phyloP scores from a whole-genome alignment of 2,888 invertebrate genomes.

The Lordiphosa fenestrarum region DNA sequence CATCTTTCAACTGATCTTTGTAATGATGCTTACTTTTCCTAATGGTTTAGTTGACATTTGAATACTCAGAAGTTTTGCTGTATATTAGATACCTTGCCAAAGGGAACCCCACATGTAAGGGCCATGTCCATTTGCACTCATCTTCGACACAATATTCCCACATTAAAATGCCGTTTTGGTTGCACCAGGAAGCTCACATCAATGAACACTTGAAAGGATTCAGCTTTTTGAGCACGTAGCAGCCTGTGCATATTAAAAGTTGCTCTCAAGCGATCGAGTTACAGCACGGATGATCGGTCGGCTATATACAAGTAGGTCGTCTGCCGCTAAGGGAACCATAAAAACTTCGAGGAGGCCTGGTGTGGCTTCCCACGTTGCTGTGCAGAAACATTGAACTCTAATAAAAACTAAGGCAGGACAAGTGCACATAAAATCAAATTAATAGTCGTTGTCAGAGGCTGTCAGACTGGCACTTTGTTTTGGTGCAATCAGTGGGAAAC shows the following conservation, averaged over 20 bases:
- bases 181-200: conserved; percentile 67
- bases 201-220: conserved; percentile 65
- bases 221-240: conserved; percentile 57
- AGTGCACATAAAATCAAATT: conserved; percentile 73
- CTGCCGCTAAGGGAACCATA: conserved; percentile 25
- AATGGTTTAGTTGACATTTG: too few relatives aligned
- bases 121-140: conserved; percentile 23
- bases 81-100: too few relatives aligned
- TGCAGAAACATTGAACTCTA: conserved; percentile 67
- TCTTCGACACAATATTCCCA: conserved; percentile 60
- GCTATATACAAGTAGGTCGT: conserved; percentile 31
- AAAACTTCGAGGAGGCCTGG: conserved; percentile 28
- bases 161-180: conserved; percentile 47
- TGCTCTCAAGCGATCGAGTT: conserved; percentile 30
- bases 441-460: conserved; percentile 63
- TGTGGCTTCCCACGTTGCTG: conserved; percentile 57
- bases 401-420: conserved; percentile 55
- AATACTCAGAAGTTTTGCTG: too few relatives aligned
- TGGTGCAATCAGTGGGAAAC: conserved; percentile 71
- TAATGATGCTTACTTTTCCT: too few relatives aligned
- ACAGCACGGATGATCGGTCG: conserved; percentile 18
- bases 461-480: conserved; percentile 67
- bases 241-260: conserved; percentile 18
- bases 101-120: not conserved
- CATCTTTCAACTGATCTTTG: too few relatives aligned